Conservation (phyloP, 2,888 invertebrate genomes). For the Drosophila lacicola region DNA sequence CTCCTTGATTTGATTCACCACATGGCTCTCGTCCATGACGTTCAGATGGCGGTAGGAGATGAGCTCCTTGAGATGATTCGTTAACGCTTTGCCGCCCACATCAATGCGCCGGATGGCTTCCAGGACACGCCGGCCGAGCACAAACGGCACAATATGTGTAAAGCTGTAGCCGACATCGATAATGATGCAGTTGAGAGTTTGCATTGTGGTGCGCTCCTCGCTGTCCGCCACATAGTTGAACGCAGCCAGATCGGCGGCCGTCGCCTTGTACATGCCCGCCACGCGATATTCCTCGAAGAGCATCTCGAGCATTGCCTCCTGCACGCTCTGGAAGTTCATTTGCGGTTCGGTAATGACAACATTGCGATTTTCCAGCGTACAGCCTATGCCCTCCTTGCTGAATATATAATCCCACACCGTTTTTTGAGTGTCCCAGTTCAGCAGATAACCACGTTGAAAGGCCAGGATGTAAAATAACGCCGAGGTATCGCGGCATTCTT, state of each 20-base stretch:
- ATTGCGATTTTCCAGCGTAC: conserved; percentile 91
- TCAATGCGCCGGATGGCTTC: conserved; percentile 93
- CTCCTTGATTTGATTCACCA: conserved; percentile 99
- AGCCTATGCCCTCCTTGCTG: conserved; percentile 92
- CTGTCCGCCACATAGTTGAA: conserved; percentile 86
- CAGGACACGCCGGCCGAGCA: conserved; percentile 90
- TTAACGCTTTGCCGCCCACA: conserved; percentile 97
- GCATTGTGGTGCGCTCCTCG: conserved; percentile 84
- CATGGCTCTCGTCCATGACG: conserved; percentile 99
- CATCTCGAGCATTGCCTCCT: conserved; percentile 97
- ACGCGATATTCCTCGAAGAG: conserved; percentile 99
- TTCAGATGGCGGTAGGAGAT: conserved; percentile 98
- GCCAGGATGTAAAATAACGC: conserved; percentile 97
- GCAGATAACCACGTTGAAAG: conserved; percentile 96
- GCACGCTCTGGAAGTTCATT: conserved; percentile 95
- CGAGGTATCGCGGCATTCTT: conserved; percentile 98
- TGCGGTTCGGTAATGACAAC: conserved; percentile 97
- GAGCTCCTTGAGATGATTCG: conserved; percentile 98
- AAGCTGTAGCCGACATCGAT: conserved; percentile 98
- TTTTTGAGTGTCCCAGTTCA: conserved; percentile 97
- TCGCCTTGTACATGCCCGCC: conserved; percentile 91
- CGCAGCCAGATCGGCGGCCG: conserved; percentile 92
- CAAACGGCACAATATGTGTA: conserved; percentile 96
- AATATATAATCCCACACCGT: conserved; percentile 98
- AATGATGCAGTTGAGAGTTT: conserved; percentile 90